A percentile compares a stretch with the other conserved stretches of the same genome.
Evolutionary conservation across 2,888 invertebrate genomes (phyloP).

Genomic region (Punctoribates punctum): DNA sequence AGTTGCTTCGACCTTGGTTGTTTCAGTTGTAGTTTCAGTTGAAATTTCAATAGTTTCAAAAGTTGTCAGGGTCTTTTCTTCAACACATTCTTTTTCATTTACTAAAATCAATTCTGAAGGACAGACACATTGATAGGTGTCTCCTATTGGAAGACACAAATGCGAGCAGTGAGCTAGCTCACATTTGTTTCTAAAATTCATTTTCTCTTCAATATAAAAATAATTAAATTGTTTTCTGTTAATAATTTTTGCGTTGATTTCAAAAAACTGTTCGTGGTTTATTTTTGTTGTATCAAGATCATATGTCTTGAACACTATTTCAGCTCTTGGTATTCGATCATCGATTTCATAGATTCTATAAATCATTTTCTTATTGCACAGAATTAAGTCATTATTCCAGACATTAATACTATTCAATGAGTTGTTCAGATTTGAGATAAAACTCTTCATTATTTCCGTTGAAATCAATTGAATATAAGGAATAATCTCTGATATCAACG

Average conservation of each 20-base stretch:
- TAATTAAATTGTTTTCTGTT: background rate
- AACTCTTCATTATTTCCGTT: background rate
- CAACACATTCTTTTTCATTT: background rate
- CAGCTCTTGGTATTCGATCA: background rate
- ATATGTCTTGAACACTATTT: background rate
- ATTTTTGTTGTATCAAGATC: background rate
- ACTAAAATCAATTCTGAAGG: background rate
- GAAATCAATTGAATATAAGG: constrained; percentile 5
- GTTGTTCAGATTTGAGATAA: background rate
- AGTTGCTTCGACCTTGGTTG: too few relatives aligned
- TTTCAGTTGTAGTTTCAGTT: too few relatives aligned
- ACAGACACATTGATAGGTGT: background rate
- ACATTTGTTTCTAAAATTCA: background rate
- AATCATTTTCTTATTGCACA: background rate
- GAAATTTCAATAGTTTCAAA: too few relatives aligned
- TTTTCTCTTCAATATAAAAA: background rate
- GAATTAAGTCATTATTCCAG: background rate
- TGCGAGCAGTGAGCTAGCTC: background rate
- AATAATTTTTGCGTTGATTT: background rate
- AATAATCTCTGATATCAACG: background rate
- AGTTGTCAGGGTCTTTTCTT: too few relatives aligned
- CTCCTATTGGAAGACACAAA: background rate
- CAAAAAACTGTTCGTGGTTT: background rate
- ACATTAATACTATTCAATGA: background rate
- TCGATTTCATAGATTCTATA: background rate